Evolutionary conservation across 2,888 invertebrate species (phyloP).

Genomic region (Sarcophaga subvicina): DNA sequence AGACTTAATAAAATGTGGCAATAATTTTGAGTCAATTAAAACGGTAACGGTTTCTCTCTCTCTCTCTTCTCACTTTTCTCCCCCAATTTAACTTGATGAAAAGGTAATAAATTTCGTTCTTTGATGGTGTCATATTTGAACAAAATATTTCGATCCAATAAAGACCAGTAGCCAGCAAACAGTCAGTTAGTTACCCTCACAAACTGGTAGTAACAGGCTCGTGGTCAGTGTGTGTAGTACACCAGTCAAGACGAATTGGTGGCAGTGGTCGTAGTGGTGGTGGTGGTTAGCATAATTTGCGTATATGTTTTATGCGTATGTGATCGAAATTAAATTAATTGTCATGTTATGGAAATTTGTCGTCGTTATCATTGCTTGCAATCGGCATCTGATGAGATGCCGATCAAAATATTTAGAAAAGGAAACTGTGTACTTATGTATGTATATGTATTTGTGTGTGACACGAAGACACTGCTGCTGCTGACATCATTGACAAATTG

Average conservation of each 20-base stretch:
- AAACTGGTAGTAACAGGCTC: constrained; percentile 14
- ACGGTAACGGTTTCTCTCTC: not conserved
- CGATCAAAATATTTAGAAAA: constrained; percentile 60
- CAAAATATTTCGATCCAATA: no score
- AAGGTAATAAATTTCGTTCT: no score
- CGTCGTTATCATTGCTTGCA: constrained; percentile 55
- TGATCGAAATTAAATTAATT: constrained; percentile 62
- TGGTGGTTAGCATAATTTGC: not conserved
- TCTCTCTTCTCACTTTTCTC: not conserved
- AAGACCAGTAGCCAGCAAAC: not conserved
- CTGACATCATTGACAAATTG: constrained; percentile 61
- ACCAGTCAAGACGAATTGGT: constrained; percentile 35
- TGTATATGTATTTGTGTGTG: not conserved
- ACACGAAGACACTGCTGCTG: no score
- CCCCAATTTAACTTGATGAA: no score
- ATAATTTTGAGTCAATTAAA: constrained; percentile 30
- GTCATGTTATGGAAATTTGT: constrained; percentile 68
- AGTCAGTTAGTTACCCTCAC: constrained; percentile 40
- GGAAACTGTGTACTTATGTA: not conserved
- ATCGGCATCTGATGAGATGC: constrained; percentile 44
- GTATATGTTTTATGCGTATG: not conserved
- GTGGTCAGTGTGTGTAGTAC: constrained; percentile 13
- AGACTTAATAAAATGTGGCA: constrained; percentile 8
- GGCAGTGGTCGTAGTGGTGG: no score
- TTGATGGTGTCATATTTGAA: no score